phyloP scores from a whole-genome alignment of 2,113 vertebrate species.

The Nannobrachium achirus region DNA sequence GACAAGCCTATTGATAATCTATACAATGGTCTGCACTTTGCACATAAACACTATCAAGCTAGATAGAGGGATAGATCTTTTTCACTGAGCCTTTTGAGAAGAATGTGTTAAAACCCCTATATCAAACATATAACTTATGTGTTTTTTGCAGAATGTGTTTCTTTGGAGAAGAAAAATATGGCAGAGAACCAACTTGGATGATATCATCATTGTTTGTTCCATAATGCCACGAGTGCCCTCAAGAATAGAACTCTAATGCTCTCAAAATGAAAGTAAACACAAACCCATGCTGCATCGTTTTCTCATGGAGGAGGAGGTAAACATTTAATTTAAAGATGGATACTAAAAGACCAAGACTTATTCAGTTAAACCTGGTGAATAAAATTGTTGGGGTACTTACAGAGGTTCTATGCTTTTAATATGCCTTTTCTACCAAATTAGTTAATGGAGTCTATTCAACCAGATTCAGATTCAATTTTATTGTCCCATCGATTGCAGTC shows the following conservation, averaged over 20 bases:
- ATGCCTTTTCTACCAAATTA: too few relatives aligned
- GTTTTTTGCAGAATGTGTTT: conserved; percentile 4
- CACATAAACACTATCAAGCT: conserved; percentile 38
- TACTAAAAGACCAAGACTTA: not conserved
- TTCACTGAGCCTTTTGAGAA: conserved; percentile 49
- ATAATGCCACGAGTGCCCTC: conserved; percentile 42
- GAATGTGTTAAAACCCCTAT: conserved; percentile 44
- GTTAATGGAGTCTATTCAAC: too few relatives aligned
- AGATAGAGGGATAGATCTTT: conserved; percentile 48
- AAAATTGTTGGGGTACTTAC: not conserved
- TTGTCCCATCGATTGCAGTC: too few relatives aligned
- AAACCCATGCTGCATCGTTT: conserved; percentile 44
- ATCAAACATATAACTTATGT: conserved; percentile 5
- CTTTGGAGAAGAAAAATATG: conserved; percentile 3
- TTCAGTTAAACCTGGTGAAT: conserved; percentile 3
- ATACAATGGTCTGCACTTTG: conserved; percentile 42
- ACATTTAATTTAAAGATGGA: conserved; percentile 54
- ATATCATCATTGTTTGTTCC: conserved; percentile 54
- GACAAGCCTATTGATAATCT: conserved; percentile 65
- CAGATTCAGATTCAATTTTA: too few relatives aligned
- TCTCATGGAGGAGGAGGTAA: conserved; percentile 56
- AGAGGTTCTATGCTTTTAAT: not conserved
- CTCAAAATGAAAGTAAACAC: conserved; percentile 71
- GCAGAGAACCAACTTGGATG: conserved; percentile 9
- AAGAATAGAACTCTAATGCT: conserved; percentile 53